These are phyloP conservation scores for Argya squamiceps DNA, from an alignment of 2,797 vertebrate genomes.

Conservation along the genomic window DNA sequence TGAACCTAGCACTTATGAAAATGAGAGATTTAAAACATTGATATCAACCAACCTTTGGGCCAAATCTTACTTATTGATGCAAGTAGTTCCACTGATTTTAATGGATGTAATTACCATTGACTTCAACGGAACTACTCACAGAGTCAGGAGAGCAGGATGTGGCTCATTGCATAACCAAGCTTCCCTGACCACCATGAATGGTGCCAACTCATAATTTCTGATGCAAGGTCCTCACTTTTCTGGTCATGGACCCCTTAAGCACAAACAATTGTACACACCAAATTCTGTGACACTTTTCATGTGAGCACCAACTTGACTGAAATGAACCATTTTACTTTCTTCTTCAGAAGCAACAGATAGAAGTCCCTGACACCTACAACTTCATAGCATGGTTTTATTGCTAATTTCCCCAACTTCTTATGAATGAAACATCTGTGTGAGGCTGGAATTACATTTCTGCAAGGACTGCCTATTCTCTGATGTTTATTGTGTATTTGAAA, in stretches of 20 bases:
- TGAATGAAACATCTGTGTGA: neutral
- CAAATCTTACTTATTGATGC: conserved; percentile 62
- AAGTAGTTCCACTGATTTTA: conserved; percentile 59
- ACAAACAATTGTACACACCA: neutral
- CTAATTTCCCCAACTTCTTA: neutral
- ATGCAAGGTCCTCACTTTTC: neutral
- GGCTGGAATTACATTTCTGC: neutral
- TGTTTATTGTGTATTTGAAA: neutral
- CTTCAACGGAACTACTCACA: neutral
- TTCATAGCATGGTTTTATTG: neutral
- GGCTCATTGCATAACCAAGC: conserved; percentile 36
- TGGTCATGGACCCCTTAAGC: neutral
- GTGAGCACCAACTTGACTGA: neutral
- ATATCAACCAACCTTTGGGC: conserved; percentile 47
- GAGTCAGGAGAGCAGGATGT: conserved; percentile 41
- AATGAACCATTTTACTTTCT: neutral
- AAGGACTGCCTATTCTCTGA: neutral
- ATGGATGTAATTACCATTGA: conserved; percentile 18
- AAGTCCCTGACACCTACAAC: neutral
- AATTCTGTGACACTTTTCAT: neutral
- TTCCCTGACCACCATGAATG: conserved; percentile 18
- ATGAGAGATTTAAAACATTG: conserved; percentile 57
- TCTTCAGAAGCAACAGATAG: neutral
- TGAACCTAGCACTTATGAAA: conserved; percentile 45
- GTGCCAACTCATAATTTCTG: conserved; percentile 17